These are phyloP conservation scores for Habrosyne pyritoides DNA, from an alignment of 2,888 invertebrate genomes.

Conservation along the genomic window DNA sequence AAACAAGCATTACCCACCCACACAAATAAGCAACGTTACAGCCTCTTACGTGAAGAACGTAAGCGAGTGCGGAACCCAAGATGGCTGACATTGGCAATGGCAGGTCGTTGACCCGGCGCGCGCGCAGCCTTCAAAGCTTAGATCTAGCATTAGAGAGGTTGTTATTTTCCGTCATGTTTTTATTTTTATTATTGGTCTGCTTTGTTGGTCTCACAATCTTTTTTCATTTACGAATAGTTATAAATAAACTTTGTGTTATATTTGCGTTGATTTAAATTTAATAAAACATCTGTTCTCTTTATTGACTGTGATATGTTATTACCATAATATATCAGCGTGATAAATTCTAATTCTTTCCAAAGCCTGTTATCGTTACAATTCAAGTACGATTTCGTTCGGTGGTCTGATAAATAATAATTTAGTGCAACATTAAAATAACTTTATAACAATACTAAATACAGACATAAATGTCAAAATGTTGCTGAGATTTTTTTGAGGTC, in stretches of 20 bases:
- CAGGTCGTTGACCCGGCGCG: conserved; percentile 73
- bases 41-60: conserved; percentile 83
- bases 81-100: conserved; percentile 84
- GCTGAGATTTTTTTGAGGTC: background rate
- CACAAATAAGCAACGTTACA: conserved; percentile 72
- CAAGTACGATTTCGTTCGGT: conserved; percentile 27
- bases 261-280: background rate
- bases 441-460: conserved; percentile 10
- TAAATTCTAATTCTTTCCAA: conserved; percentile 27
- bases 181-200: conserved; percentile 56
- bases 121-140: conserved; percentile 81
- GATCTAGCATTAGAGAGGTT: conserved; percentile 80
- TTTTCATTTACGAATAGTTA: background rate
- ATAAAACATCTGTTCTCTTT: conserved; percentile 15
- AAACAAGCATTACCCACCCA: conserved; percentile 77
- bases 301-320: conserved; percentile 13
- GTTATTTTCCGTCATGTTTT: conserved; percentile 73
- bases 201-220: conserved; percentile 32
- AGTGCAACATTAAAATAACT: conserved; percentile 19
- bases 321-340: conserved; percentile 34
- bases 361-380: conserved; percentile 28
- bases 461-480: background rate
- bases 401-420: conserved; percentile 24
- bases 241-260: background rate
- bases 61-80: conserved; percentile 83